A percentile compares a stretch with the other conserved stretches of the same genome.
These are phyloP conservation scores for Numenius arquata DNA, from an alignment of 2,113 vertebrate genomes.

Conservation along the genomic window DNA sequence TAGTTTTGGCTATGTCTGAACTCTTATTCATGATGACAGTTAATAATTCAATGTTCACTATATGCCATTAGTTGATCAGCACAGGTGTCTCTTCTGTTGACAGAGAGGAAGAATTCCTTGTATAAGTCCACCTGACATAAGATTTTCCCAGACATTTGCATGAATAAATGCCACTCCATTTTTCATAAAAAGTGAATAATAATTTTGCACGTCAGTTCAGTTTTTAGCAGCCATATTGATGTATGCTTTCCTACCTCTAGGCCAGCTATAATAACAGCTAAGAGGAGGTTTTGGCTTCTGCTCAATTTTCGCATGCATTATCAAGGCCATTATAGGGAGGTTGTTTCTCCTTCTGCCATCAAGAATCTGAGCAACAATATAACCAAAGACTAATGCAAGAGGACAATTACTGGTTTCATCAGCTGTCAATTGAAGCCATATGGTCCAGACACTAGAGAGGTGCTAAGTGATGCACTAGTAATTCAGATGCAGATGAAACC, in stretches of 20 bases:
- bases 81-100: not conserved
- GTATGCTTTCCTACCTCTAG: not conserved
- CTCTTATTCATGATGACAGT: not conserved
- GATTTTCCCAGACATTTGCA: not conserved
- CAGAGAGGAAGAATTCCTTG: not conserved
- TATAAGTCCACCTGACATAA: not conserved
- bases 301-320: not conserved
- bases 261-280: not conserved
- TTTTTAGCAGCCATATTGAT: not conserved
- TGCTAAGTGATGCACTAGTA: conserved; percentile 16
- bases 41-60: not conserved
- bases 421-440: conserved; percentile 50
- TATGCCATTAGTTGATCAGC: not conserved
- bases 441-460: conserved; percentile 12
- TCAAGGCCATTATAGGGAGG: not conserved
- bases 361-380: not conserved
- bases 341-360: not conserved
- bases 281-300: not conserved
- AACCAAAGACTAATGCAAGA: conserved; percentile 24
- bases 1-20: not conserved
- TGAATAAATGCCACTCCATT: not conserved
- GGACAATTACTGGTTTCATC: conserved; percentile 40
- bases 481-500: not conserved
- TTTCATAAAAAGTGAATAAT: not conserved
- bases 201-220: not conserved